A percentile compares a stretch with the other conserved stretches of the same genome.
phyloP scores from a whole-genome alignment of 2,113 vertebrate species.

The Arvicanthis niloticus region DNA sequence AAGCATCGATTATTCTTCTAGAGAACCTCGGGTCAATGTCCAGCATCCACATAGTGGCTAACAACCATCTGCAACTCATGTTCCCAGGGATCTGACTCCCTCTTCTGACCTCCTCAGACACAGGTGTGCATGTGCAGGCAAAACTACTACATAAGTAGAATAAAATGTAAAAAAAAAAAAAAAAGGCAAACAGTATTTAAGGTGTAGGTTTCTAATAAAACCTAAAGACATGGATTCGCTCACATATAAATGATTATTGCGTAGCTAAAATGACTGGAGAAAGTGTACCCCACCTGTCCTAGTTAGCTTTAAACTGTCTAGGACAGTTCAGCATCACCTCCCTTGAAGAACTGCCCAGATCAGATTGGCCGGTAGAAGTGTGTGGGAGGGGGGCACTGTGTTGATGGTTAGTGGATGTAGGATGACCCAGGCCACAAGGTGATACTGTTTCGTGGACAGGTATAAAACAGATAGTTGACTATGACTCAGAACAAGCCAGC shows the following conservation, averaged over 20 bases:
- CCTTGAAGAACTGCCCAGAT: not conserved
- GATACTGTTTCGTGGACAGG: not conserved
- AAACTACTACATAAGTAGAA: not conserved
- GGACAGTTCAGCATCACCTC: not conserved
- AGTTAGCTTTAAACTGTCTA: not conserved
- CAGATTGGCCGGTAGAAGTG: not conserved
- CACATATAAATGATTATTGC: not conserved
- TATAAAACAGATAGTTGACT: not conserved
- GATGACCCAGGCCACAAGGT: not conserved
- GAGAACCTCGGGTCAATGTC: not conserved
- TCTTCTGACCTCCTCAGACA: not conserved
- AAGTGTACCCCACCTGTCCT: not conserved
- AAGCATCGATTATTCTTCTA: not conserved
- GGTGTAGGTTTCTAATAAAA: not conserved
- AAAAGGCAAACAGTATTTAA: not conserved
- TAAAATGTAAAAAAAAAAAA: not conserved
- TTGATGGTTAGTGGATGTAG: not conserved
- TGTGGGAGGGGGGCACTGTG: not conserved
- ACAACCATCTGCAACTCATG: not conserved
- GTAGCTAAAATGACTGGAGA: not conserved
- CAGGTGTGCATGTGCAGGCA: not conserved
- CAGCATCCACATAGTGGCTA: not conserved
- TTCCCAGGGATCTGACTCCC: not conserved
- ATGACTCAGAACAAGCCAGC: not conserved
- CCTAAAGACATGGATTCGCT: not conserved